Percentiles rank a stretch among this genome's conserved stretches.
Conservation (phyloP, 2,888 invertebrate genomes). For the Caenorhabditis sp. region DNA sequence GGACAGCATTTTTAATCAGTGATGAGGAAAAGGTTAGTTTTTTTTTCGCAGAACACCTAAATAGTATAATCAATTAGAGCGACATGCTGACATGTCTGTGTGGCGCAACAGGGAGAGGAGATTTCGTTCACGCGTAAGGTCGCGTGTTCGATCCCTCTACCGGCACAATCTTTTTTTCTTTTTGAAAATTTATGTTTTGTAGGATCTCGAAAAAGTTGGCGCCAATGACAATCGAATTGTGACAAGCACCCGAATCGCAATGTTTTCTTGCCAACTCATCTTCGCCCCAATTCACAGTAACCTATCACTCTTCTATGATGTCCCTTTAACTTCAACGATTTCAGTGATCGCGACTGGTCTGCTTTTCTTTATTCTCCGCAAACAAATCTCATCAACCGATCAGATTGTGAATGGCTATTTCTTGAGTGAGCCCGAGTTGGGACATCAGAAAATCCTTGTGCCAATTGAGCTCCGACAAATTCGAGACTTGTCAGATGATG, state of each 20-base stretch:
- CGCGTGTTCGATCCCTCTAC: no score
- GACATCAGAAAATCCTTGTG: constrained; percentile 69
- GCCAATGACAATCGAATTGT: constrained; percentile 66
- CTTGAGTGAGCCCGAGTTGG: constrained; percentile 65
- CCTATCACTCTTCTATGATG: not conserved
- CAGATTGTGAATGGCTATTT: constrained; percentile 68
- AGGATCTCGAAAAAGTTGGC: constrained; percentile 45
- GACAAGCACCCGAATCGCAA: constrained; percentile 68
- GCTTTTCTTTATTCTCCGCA: constrained; percentile 58
- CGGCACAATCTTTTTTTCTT: no score
- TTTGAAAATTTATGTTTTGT: no score
- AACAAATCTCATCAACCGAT: constrained; percentile 51
- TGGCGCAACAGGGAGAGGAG: no score
- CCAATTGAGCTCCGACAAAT: constrained; percentile 69
- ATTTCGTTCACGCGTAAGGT: no score
- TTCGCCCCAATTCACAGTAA: constrained; percentile 68
- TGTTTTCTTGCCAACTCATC: constrained; percentile 68
- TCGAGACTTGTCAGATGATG: constrained; percentile 53
- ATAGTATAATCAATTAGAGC: no score
- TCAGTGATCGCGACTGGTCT: constrained; percentile 59
- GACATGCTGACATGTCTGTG: no score
- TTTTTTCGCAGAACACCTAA: no score
- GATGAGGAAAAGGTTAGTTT: constrained; percentile 44
- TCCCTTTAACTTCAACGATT: not conserved
- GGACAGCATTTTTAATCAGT: constrained; percentile 65